phyloP scores from a whole-genome alignment of 2,797 vertebrate species.

The Poliocrania exsul region DNA sequence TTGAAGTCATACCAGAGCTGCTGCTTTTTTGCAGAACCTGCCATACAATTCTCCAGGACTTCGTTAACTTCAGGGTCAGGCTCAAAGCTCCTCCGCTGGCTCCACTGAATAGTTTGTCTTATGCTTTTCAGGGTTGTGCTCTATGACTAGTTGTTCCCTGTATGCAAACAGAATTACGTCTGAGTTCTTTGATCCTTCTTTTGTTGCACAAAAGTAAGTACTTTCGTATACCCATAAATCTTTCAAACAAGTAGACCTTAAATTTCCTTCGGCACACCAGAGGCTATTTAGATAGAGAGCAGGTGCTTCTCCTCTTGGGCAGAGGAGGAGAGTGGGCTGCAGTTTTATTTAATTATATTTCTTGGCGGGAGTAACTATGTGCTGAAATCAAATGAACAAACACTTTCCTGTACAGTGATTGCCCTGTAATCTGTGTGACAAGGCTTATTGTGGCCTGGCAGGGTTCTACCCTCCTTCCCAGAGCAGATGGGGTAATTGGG shows the following conservation, averaged over 20 bases:
- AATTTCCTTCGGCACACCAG: background rate
- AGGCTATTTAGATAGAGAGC: background rate
- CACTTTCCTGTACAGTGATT: background rate
- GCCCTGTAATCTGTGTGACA: background rate
- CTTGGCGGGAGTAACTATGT: background rate
- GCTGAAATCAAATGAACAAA: background rate
- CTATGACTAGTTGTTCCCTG: conserved; percentile 90
- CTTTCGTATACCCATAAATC: conserved; percentile 15
- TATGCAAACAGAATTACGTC: conserved; percentile 94
- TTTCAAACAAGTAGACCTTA: conserved; percentile 2
- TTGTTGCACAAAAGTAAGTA: conserved; percentile 93
- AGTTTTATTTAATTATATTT: background rate
- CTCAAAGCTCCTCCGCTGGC: background rate
- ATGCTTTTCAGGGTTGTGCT: conserved; percentile 86
- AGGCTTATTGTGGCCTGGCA: rapidly evolving
- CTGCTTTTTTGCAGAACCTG: background rate
- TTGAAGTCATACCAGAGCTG: background rate
- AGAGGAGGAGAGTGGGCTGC: background rate
- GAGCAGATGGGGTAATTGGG: background rate
- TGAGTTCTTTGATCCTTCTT: conserved; percentile 94
- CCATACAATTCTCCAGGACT: background rate
- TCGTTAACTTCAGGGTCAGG: background rate
- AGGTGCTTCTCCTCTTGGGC: background rate
- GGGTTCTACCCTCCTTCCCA: background rate
- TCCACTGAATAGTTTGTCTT: conserved; percentile 47